These are phyloP conservation scores for Threskiornis aethiopicus DNA, from an alignment of 2,797 vertebrate genomes.

Conservation along the genomic window DNA sequence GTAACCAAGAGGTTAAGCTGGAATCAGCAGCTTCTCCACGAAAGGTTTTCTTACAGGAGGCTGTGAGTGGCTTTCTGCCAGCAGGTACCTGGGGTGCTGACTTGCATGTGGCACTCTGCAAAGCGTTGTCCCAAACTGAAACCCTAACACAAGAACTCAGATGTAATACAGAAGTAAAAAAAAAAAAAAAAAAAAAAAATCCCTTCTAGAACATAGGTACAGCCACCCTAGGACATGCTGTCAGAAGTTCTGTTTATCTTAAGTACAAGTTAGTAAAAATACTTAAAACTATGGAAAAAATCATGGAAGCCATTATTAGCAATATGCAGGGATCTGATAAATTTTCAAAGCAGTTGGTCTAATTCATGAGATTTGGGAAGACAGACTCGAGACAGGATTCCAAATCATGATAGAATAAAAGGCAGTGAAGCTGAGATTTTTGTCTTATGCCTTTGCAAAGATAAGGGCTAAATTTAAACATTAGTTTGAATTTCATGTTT, in stretches of 20 bases:
- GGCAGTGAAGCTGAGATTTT: not conserved
- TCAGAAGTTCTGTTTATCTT: not conserved
- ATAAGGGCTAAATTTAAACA: not conserved
- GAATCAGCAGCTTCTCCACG: not conserved
- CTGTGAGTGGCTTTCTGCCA: not conserved
- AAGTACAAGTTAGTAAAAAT: not conserved
- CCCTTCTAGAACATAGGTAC: not conserved
- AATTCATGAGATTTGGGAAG: not conserved
- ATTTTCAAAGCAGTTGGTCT: not conserved
- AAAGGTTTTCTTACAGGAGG: not conserved
- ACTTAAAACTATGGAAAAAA: not conserved
- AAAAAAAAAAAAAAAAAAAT: not conserved
- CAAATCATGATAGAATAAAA: not conserved
- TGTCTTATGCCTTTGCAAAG: not conserved
- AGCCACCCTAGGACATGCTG: not conserved
- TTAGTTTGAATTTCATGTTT: not conserved
- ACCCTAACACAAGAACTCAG: not conserved
- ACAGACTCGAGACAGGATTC: not conserved
- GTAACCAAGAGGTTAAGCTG: not conserved
- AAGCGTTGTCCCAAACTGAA: not conserved
- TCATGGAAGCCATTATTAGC: not conserved
- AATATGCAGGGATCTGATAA: not conserved
- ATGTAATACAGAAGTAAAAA: not conserved
- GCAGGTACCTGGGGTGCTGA: fast-evolving
- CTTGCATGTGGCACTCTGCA: not conserved